Evolutionary conservation across 2,113 vertebrate species (phyloP).

Genomic region (Apaloderma vittatum): DNA sequence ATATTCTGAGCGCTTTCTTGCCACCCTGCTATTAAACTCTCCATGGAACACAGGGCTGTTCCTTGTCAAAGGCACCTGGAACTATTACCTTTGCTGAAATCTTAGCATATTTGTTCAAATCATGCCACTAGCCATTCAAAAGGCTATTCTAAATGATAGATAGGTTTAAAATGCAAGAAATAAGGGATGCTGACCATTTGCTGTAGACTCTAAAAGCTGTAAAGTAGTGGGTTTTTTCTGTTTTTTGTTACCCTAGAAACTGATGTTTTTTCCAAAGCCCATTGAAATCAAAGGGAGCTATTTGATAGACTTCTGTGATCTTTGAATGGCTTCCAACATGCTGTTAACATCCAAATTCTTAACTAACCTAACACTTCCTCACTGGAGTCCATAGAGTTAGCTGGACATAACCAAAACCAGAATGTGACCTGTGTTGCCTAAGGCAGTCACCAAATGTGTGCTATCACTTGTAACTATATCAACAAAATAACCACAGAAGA

Average conservation of each 20-base stretch:
- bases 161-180: background rate
- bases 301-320: conserved; percentile 49
- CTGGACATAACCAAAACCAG: conserved; percentile 10
- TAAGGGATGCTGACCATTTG: conserved; percentile 4
- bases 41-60: background rate
- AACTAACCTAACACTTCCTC: conserved; percentile 34
- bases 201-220: conserved; percentile 4
- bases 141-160: background rate
- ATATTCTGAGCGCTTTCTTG: background rate
- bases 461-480: conserved; percentile 38
- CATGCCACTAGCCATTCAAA: background rate
- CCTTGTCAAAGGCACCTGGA: background rate
- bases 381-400: background rate
- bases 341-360: conserved; percentile 50
- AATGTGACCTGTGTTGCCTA: background rate
- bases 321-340: conserved; percentile 42
- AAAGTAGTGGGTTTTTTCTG: conserved; percentile 20
- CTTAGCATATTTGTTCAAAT: background rate
- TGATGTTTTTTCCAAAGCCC: conserved; percentile 32
- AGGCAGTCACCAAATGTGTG: conserved; percentile 26
- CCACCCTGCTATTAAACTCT: background rate
- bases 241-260: conserved; percentile 59
- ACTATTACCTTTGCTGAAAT: background rate
- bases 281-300: conserved; percentile 33
- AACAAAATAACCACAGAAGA: conserved; percentile 36